Base-by-base conservation (phyloP, 2,888 invertebrate species). In the Rhingia rostrata region DNA sequence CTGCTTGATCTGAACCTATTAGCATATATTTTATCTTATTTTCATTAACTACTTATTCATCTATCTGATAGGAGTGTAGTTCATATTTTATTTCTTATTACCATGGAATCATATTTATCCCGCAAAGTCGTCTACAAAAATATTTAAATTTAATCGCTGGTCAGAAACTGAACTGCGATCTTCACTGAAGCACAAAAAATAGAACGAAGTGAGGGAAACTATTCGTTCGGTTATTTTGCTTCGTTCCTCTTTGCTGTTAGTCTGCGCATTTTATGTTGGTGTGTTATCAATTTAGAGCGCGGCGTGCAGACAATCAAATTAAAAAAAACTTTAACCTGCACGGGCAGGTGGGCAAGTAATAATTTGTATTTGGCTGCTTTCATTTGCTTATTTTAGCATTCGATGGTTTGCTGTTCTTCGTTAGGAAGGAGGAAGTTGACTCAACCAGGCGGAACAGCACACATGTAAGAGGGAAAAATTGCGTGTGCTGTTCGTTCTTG, bases 101-200 rank as follows among this genome's bases (percentile, higher is more conserved):
- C 22, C 22, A 22, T 22, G 22, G 22, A 22, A 2, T 22, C 22
- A 22, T 22, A 37, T 66, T 35, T 30, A 58, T 30, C 35, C 45
- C 35, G 74, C 60, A 43, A 41, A 32, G 60, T 30, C 14, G 12
- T 30, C 4, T 39, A 7, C 7, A 43, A 47, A 77, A 43, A 45
- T 77, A 77, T 69, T 77, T 53, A 77, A 77, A 77, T 60, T 47
- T 43, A 37, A 39, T 41, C 30, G 6, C 51, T 51, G 35, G 10
- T 4, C 43, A 45, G 67, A 56, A 61, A 32, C 49, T 47, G 56
- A 22, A 43, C 66, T 22, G 41, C 54, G 47, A 70, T 70, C 43
- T 49, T 78, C 78, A 63, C 78, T 78, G 70, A 78, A 78, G 70
- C 78, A 70, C 78, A 70, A 70, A 70, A 78, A 78, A 49, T 78